Base-by-base conservation (phyloP, 2,113 vertebrate species). In the Craseonycteris thonglongyai region DNA sequence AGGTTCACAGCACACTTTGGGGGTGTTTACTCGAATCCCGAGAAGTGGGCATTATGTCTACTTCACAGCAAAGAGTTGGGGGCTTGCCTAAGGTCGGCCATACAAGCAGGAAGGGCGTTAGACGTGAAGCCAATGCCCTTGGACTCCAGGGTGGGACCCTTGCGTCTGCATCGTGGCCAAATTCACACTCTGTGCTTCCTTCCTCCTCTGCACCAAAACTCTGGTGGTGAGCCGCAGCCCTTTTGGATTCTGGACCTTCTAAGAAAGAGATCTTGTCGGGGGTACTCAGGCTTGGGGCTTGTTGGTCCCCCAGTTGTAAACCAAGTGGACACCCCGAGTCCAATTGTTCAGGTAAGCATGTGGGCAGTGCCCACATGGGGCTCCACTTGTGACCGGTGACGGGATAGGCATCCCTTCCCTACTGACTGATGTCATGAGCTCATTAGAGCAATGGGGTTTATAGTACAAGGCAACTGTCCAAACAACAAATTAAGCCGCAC, bases 401-500 rank as follows among this genome's bases (percentile, higher is more conserved):
- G 93, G 38, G 66, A 59, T 68, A 6, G 86, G 61, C 90, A 33
- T 45, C 84, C 92, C 85, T 93, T 95, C 90, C 87, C 84, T 76
- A 76, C 76, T 19, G 81, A 66, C 83, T 97, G 93, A 96, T 95
- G 96, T 96, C 97, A 96, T 92, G 96, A 88, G 97, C 97, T 97
- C 97, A 96, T 97, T 97, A 97, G 93, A 96, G 92, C 92, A 30
- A 35, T 16, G 80, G 81, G 81, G 96, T 96, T 97, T 97, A 96
- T 93, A 85, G 97, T 83, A 82, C 47, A 49, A 90, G 96, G 97
- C 97, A 96, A 96, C 88, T 86, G 85, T 95, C 95, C 97, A 97
- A 96, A 96, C 96, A 97, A 95, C 96, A 96, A 97, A 97, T 96
- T 96, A 97, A 96, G 95, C 95, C 45, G 84, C 89, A 97, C 95